These are phyloP conservation scores for Acronicta alni DNA, from an alignment of 2,888 invertebrate genomes.

Conservation along the genomic window DNA sequence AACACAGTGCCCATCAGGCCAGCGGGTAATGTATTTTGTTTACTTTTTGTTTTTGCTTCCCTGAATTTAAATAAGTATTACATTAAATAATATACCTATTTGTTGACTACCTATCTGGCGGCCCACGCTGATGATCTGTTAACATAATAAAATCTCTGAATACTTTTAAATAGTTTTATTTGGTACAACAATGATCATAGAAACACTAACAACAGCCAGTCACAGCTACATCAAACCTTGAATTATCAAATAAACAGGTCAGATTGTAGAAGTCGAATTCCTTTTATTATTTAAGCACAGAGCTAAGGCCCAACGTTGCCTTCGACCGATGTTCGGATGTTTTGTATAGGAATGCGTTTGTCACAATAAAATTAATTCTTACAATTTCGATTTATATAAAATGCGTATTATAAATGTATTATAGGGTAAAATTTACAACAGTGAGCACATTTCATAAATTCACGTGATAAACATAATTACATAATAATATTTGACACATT, in stretches of 20 bases:
- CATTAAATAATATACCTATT: neutral
- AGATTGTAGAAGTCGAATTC: no score
- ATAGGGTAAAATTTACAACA: slow-evolving; percentile 32
- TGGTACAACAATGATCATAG: slow-evolving; percentile 57
- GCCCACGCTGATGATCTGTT: slow-evolving; percentile 10
- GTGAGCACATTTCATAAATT: slow-evolving; percentile 30
- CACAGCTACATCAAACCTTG: neutral
- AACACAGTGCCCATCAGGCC: no score
- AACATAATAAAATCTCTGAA: slow-evolving; percentile 44
- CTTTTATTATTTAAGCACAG: no score
- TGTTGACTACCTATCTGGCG: slow-evolving; percentile 8
- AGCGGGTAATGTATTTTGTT: no score
- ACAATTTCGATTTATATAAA: no score
- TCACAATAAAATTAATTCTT: no score
- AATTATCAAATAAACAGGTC: no score
- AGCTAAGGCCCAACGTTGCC: no score
- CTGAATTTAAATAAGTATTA: no score
- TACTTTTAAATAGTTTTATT: slow-evolving; percentile 65
- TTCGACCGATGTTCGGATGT: no score
- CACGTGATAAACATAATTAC: slow-evolving; percentile 20
- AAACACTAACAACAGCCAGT: slow-evolving; percentile 55
- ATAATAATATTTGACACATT: slow-evolving; percentile 41
- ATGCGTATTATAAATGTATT: slow-evolving; percentile 7
- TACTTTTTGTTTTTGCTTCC: no score
- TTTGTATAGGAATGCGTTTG: no score